A percentile compares a stretch with the other conserved stretches of the same genome.
Conservation (phyloP, 2,113 vertebrate genomes). For the Castor canadensis region DNA sequence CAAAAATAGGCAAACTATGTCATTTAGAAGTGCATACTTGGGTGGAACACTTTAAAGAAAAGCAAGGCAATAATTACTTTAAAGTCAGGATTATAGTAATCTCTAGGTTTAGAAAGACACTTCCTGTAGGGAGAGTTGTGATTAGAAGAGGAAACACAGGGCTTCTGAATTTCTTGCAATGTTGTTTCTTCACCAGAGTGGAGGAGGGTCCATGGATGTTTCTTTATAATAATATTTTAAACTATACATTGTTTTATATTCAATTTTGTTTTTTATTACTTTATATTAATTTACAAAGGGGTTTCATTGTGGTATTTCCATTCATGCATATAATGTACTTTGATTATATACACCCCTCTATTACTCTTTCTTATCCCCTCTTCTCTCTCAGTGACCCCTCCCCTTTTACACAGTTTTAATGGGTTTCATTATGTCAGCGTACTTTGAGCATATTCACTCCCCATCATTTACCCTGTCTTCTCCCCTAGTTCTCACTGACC, state of each 20-base stretch:
- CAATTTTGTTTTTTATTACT: too few species aligned
- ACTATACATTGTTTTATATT: neutral
- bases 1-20: constrained; percentile 58
- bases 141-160: constrained; percentile 62
- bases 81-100: constrained; percentile 70
- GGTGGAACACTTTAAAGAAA: constrained; percentile 50
- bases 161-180: constrained; percentile 26
- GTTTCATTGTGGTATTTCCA: too few species aligned
- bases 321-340: too few species aligned
- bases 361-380: too few species aligned
- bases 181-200: constrained; percentile 5
- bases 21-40: constrained; percentile 42
- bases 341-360: too few species aligned
- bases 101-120: constrained; percentile 31
- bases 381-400: too few species aligned
- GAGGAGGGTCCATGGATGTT: neutral
- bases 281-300: too few species aligned
- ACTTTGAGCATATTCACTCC: too few species aligned
- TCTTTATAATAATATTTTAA: constrained; percentile 47
- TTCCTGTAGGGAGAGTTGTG: constrained; percentile 57
- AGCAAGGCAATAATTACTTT: constrained; percentile 52
- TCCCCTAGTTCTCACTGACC: too few species aligned
- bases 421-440: too few species aligned
- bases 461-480: too few species aligned
- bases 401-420: too few species aligned